Evolutionary conservation across 2,113 vertebrate genomes (phyloP).

Genomic region (Notothenia rossii): DNA sequence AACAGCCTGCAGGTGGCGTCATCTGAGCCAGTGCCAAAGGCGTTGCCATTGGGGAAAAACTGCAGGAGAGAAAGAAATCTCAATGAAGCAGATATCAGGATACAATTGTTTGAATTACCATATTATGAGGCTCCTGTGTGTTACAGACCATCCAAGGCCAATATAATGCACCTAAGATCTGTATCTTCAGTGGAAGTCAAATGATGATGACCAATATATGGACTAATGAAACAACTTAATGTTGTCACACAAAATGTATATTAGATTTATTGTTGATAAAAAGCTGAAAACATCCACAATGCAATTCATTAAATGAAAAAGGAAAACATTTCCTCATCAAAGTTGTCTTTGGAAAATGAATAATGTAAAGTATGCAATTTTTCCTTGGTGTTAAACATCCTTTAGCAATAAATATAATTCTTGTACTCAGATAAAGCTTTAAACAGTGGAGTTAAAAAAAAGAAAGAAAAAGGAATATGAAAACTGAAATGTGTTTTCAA

Average conservation of each 20-base stretch:
- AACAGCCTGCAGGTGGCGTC: slow-evolving; percentile 94
- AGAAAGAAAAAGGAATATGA: too few species aligned
- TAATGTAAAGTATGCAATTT: background rate
- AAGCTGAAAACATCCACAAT: too few species aligned
- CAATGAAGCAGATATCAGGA: background rate
- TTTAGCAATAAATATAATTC: background rate
- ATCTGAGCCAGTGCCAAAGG: slow-evolving; percentile 91
- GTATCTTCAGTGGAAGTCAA: background rate
- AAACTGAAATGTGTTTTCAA: too few species aligned
- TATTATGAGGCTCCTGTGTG: background rate
- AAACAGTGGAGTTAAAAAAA: too few species aligned
- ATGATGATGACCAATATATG: background rate
- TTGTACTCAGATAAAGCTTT: too few species aligned
- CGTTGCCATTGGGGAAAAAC: slow-evolving; percentile 91
- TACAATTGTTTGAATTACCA: background rate
- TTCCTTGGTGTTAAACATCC: background rate
- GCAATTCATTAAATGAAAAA: too few species aligned
- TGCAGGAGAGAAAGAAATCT: slow-evolving; percentile 54
- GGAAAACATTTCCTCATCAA: background rate
- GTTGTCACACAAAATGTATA: background rate
- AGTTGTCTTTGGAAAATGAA: background rate
- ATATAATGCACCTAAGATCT: background rate
- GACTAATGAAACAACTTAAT: background rate
- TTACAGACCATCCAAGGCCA: background rate
- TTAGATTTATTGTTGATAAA: too few species aligned